Conservation (phyloP, 2,888 invertebrate genomes). For the Tachina lurida region DNA sequence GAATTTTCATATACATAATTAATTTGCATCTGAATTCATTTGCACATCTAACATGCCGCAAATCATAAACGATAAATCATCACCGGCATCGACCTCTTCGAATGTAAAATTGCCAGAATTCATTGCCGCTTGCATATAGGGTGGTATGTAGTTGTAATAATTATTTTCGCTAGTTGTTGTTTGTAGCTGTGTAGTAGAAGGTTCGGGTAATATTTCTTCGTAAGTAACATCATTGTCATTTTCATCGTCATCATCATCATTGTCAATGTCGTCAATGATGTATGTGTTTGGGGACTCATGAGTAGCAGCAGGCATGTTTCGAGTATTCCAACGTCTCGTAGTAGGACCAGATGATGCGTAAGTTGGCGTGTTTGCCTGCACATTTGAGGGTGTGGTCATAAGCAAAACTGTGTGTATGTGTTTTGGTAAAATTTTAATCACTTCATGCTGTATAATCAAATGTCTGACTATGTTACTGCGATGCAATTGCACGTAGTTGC, state of each 20-base stretch:
- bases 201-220: slow-evolving; percentile 44
- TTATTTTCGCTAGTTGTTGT: slow-evolving; percentile 46
- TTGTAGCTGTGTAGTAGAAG: slow-evolving; percentile 5
- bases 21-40: slow-evolving; percentile 66
- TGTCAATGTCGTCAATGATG: slow-evolving; percentile 48
- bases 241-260: slow-evolving; percentile 29
- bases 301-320: slow-evolving; percentile 15
- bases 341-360: not conserved
- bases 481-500: slow-evolving; percentile 88
- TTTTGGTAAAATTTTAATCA: slow-evolving; percentile 69
- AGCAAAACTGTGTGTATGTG: slow-evolving; percentile 74
- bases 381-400: slow-evolving; percentile 67
- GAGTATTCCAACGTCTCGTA: slow-evolving; percentile 5
- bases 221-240: slow-evolving; percentile 11
- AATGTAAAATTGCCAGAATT: slow-evolving; percentile 56
- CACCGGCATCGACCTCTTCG: slow-evolving; percentile 71
- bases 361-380: not conserved
- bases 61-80: slow-evolving; percentile 78
- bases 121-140: slow-evolving; percentile 58
- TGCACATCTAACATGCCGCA: slow-evolving; percentile 77
- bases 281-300: slow-evolving; percentile 1
- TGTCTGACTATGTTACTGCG: slow-evolving; percentile 86
- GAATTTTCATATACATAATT: slow-evolving; percentile 7
- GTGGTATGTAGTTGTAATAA: slow-evolving; percentile 67
- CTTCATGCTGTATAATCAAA: slow-evolving; percentile 79